Base-by-base conservation (phyloP, 2,113 vertebrate genomes). In the Pyrgilauda ruficollis region DNA sequence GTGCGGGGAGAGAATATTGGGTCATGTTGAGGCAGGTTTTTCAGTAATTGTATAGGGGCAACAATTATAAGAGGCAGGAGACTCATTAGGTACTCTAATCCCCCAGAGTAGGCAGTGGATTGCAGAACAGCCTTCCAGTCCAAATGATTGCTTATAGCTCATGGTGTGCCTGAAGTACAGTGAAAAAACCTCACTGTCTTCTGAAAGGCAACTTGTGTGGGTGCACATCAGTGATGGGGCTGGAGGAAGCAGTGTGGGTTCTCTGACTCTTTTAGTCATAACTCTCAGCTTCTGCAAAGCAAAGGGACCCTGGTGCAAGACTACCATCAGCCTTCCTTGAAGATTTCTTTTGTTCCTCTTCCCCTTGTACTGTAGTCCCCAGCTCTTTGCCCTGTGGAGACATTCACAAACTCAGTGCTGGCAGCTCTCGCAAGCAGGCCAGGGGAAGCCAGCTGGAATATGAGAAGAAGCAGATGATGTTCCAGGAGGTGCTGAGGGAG, bases 21-120 rank as follows among this genome's bases (percentile, higher is more conserved):
- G 93, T 95, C 96, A 96, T 64, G 90, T 81, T 93, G 90, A 88
- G 88, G 94, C 92, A 96, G 64, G 95, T 91, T 96, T 95, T 96
- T 94, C 90, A 94, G 79, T 95, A 92, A 96, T 94, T 94, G 90
- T 95, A 88, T 67, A 87, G 75, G 68, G 68, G 31, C 79, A 93
- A 86, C 96, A 96, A 96, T 96, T 93, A 96, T 79, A 93, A 94
- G 85, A 90, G 90, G 92, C 90, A 95, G 92, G 88, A 96, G 92
- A 19, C 56, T 96, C 90, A 94, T 96, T 96, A 96, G 70, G 72
- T 74, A 78, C 2, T 56, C 75, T 97, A 94, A 97, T 97, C 82
- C 70, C 55, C 79, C 79, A 72, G 90, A 94, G 92, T 94, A 96
- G 94, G 95, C 94, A 94, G 94, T 72, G 52, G 72, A 96, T 96